phyloP scores from a whole-genome alignment of 64 coral and sea anemone genomes.

The Stylophora pistillata region DNA sequence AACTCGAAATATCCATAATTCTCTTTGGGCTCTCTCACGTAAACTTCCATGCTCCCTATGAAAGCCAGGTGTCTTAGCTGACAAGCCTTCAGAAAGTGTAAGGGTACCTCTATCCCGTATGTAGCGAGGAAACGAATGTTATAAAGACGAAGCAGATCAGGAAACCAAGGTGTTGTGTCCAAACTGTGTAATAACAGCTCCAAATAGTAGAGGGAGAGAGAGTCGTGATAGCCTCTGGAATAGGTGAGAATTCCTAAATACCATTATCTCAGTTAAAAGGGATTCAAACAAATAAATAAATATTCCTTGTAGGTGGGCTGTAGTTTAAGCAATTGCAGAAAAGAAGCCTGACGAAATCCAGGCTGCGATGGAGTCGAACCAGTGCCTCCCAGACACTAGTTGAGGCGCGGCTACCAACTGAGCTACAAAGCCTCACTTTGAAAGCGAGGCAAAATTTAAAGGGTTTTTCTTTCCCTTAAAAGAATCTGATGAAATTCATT shows the following conservation, averaged over 20 bases:
- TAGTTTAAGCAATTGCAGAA: too few relatives aligned
- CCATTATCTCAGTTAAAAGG: too few relatives aligned
- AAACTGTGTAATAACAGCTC: slow-evolving; percentile 53
- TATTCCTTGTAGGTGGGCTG: too few relatives aligned
- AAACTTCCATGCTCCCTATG: slow-evolving; percentile 3
- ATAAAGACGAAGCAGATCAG: slow-evolving; percentile 73
- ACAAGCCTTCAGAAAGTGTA: slow-evolving; percentile 52
- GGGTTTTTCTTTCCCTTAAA: too few relatives aligned
- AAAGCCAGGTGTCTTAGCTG: slow-evolving; percentile 45
- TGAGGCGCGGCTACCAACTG: too few relatives aligned
- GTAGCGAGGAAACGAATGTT: slow-evolving; percentile 69
- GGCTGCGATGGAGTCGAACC: too few relatives aligned
- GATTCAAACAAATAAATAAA: too few relatives aligned
- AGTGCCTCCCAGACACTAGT: too few relatives aligned
- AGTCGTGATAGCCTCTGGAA: slow-evolving; percentile 83
- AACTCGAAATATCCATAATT: slow-evolving; percentile 84
- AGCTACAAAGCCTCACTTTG: too few relatives aligned
- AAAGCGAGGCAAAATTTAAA: too few relatives aligned
- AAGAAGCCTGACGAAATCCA: too few relatives aligned
- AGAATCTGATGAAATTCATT: too few relatives aligned
- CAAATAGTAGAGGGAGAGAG: slow-evolving; percentile 69
- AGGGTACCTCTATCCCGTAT: slow-evolving; percentile 13
- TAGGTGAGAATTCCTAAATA: slow-evolving; percentile 65
- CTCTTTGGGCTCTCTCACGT: slow-evolving; percentile 19
- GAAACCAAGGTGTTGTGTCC: slow-evolving; percentile 46